Evolutionary conservation across 2,113 vertebrate genomes (phyloP), one percentile per base, ranked within the genome.

Genomic region (Leptobrachium leishanense): DNA sequence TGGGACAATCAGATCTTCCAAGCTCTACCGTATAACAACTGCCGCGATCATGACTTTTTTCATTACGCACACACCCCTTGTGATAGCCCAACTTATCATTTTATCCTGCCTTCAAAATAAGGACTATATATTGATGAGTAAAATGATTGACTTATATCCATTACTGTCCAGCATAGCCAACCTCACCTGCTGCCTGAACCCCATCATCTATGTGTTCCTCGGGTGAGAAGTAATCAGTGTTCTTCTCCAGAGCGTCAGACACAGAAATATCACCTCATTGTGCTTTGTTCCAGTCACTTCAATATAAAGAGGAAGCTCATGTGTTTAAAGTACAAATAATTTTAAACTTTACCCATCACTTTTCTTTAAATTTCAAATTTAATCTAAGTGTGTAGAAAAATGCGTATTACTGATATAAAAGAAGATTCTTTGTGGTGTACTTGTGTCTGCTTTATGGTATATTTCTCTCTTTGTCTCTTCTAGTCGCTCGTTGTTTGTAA

Each of bases 161-260:
- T 41, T 68, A 2, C 4, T 68, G 66, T 68, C 41, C 66, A 68
- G 66, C 66, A 43, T 68, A 68, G 66, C 66, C 39, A 15, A 43
- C 20, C 42, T 11, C 2, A 68, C 42, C 66, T 43, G 39, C 66
- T 68, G 66, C 42, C 10, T 68, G 15, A 68, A 68, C 42, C 66
- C 66, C 40, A 43, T 68, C 8, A 68, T 68, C 10, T 68, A 68
- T 68, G 66, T 68, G 9, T 12, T 68, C 12, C 40, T 68, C 43
- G 41, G 66, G 10, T 13, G 9, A 43, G 40, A 43, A 6, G 42
- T 7, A 13, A 68, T 40, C 12, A 13, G 15, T 1, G 40, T 4
- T 5, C 43, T 68, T 13, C 7, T 42, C 9, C 41, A 41, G 12
- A 68, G 9, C 3, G 1, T 10, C 42, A 42, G 41, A 12, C 41